phyloP scores from a whole-genome alignment of 2,888 invertebrate genomes.

The Drosophila dives region DNA sequence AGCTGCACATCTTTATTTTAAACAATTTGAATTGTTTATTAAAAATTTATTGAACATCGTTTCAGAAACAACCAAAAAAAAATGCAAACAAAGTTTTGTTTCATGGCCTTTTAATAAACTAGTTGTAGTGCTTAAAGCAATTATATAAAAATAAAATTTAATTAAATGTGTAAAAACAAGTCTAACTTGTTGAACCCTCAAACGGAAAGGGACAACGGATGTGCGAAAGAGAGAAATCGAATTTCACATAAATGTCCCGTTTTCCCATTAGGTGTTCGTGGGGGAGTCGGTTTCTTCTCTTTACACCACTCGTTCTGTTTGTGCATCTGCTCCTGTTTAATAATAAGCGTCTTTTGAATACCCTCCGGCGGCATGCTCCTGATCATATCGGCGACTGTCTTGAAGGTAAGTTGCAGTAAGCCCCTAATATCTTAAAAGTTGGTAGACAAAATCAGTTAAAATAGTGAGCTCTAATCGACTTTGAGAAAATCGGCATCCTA shows the following conservation, averaged over 20 bases:
- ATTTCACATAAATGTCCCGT: not conserved
- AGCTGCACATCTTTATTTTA: constrained; percentile 63
- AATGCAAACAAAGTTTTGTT: constrained; percentile 57
- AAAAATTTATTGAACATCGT: constrained; percentile 59
- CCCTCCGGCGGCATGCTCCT: too few species aligned
- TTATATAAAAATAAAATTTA: constrained; percentile 50
- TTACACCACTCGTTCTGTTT: constrained; percentile 75
- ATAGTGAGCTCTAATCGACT: constrained; percentile 73
- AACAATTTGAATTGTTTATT: constrained; percentile 57
- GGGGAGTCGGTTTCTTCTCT: constrained; percentile 55
- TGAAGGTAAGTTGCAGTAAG: too few species aligned
- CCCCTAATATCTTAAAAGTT: too few species aligned
- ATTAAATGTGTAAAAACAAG: constrained; percentile 33
- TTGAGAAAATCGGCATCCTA: constrained; percentile 72
- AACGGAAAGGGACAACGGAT: constrained; percentile 11
- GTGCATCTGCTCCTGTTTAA: constrained; percentile 72
- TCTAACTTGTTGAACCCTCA: not conserved
- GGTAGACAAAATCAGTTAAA: too few species aligned
- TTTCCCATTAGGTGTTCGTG: not conserved
- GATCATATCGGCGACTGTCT: too few species aligned
- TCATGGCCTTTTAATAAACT: constrained; percentile 71
- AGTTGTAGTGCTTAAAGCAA: constrained; percentile 71
- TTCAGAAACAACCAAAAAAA: constrained; percentile 59
- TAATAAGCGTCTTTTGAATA: too few species aligned
- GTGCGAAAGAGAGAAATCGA: not conserved